Conservation (phyloP, 2,113 vertebrate species). For the Xiphophorus maculatus region DNA sequence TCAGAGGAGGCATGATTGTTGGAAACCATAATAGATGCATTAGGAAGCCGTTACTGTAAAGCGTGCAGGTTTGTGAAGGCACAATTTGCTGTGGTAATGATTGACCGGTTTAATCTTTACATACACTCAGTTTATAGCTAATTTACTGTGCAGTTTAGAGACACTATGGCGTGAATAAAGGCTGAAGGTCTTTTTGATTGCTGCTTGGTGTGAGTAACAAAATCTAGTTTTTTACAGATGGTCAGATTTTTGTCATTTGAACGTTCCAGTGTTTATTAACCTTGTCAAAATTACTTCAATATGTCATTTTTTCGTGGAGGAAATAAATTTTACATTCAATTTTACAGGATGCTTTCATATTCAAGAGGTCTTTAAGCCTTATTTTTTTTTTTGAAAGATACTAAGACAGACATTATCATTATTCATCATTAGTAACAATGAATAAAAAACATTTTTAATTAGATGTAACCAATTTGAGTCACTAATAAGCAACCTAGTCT, state of each 20-base stretch:
- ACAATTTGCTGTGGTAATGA: slow-evolving; percentile 10
- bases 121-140: neutral
- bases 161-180: neutral
- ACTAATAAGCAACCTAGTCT: neutral
- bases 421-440: neutral
- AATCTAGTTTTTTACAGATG: too few species aligned
- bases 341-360: neutral
- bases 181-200: neutral
- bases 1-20: slow-evolving; percentile 17
- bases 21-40: slow-evolving; percentile 16
- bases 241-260: neutral
- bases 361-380: neutral
- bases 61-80: neutral
- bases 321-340: too few species aligned
- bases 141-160: neutral
- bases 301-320: too few species aligned
- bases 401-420: neutral
- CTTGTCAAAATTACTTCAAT: neutral
- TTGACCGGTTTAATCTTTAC: neutral
- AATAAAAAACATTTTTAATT: too few species aligned
- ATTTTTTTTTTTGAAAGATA: neutral
- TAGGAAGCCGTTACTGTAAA: slow-evolving; percentile 26
- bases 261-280: neutral
- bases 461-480: too few species aligned
- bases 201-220: too few species aligned